phyloP scores from a whole-genome alignment of 2,888 invertebrate species.

The Cepaea hortensis region DNA sequence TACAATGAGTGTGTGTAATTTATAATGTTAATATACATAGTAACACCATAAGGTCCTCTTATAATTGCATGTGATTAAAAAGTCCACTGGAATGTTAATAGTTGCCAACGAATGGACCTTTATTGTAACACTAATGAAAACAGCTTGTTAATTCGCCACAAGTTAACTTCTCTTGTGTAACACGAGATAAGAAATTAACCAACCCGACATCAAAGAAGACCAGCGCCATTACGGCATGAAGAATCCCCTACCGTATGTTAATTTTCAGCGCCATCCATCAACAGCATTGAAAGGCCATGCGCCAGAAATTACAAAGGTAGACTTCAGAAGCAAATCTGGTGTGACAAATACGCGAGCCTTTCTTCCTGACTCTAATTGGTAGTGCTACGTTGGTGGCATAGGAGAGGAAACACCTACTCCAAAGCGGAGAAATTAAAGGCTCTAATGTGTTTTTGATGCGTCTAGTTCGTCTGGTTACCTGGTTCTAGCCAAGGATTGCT shows the following conservation, averaged over 20 bases:
- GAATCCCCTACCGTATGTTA: neutral
- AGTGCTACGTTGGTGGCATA: neutral
- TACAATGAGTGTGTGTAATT: too few species aligned
- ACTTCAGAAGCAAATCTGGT: neutral
- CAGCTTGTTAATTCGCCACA: too few species aligned
- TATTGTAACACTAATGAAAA: too few species aligned
- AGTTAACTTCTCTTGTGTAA: too few species aligned
- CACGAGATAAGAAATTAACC: neutral
- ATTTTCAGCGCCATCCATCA: neutral
- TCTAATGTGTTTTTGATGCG: conserved; percentile 41
- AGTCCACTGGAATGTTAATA: too few species aligned
- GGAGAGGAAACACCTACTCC: neutral
- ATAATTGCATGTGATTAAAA: too few species aligned
- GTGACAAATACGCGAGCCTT: neutral
- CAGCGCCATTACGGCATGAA: too few species aligned
- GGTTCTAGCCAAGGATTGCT: neutral
- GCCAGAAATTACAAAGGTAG: neutral
- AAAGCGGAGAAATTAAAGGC: neutral
- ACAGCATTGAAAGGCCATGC: neutral
- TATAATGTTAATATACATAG: too few species aligned
- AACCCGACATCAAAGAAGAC: neutral
- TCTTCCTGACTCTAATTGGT: neutral
- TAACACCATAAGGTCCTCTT: too few species aligned
- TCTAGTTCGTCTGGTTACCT: conserved; percentile 12
- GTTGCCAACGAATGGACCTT: too few species aligned